These are phyloP conservation scores for Oscheius onirici DNA, from an alignment of 2,888 invertebrate species.

Conservation along the genomic window DNA sequence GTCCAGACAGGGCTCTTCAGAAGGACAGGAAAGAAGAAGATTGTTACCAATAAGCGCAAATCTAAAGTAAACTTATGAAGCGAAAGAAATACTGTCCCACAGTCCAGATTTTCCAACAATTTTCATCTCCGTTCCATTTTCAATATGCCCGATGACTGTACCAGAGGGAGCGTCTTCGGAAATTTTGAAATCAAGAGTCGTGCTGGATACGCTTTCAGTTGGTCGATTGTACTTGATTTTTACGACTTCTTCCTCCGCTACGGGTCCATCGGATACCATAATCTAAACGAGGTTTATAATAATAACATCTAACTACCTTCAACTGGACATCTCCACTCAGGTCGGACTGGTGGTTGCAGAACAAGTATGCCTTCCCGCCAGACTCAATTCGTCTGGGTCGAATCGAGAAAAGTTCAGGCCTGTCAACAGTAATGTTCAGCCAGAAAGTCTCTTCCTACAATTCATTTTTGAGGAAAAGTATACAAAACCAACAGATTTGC, in stretches of 20 bases:
- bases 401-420: slow-evolving; percentile 20
- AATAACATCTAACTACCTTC: slow-evolving; percentile 5
- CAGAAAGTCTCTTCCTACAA: not conserved
- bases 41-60: slow-evolving; percentile 40
- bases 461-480: too few species aligned
- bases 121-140: slow-evolving; percentile 5
- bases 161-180: slow-evolving; percentile 29
- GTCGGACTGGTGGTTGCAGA: slow-evolving; percentile 20
- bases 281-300: not conserved
- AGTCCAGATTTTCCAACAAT: slow-evolving; percentile 25
- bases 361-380: slow-evolving; percentile 31
- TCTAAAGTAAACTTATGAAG: not conserved
- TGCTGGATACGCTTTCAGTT: not conserved
- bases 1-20: slow-evolving; percentile 41
- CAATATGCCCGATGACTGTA: slow-evolving; percentile 11
- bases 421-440: slow-evolving; percentile 17
- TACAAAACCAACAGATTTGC: not conserved
- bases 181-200: not conserved
- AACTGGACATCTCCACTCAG: slow-evolving; percentile 22
- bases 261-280: not conserved
- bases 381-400: slow-evolving; percentile 19
- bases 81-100: not conserved
- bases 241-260: not conserved
- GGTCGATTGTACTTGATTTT: not conserved
- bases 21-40: slow-evolving; percentile 47